Evolutionary conservation across 2,888 invertebrate species (phyloP).

Genomic region (Drosophila pegasa): DNA sequence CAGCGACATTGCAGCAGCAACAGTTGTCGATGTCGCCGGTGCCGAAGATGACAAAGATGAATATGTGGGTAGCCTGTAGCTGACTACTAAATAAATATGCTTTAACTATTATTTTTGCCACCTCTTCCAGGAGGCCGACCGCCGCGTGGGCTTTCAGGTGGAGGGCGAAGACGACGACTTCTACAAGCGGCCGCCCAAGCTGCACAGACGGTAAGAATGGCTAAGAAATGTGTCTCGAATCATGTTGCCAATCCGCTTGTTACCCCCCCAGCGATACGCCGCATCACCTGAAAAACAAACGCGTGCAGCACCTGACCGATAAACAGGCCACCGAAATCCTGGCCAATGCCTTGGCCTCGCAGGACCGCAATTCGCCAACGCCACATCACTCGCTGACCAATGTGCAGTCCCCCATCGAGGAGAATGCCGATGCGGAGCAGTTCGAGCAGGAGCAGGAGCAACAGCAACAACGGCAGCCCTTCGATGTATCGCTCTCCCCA

Average conservation of each 20-base stretch:
- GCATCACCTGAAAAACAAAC: conserved; percentile 99
- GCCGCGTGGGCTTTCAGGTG: conserved; percentile 88
- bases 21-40: conserved; percentile 84
- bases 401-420: conserved; percentile 83
- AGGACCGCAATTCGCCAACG: conserved; percentile 76
- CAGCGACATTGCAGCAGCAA: conserved; percentile 35
- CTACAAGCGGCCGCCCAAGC: conserved; percentile 84
- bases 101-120: not conserved
- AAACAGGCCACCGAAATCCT: conserved; percentile 90
- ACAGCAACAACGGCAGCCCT: conserved; percentile 66
- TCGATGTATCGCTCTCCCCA: conserved; percentile 80
- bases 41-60: conserved; percentile 89
- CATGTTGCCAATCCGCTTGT: not conserved
- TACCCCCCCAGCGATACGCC: conserved; percentile 93
- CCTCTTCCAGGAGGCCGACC: conserved; percentile 85
- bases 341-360: conserved; percentile 83
- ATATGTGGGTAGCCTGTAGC: conserved; percentile 86
- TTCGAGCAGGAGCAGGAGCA: conserved; percentile 63
- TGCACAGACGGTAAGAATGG: conserved; percentile 83
- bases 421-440: conserved; percentile 76
- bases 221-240: not conserved
- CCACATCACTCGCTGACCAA: conserved; percentile 70
- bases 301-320: conserved; percentile 90
- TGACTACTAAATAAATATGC: not conserved
- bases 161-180: conserved; percentile 84